Conservation (phyloP, 2,797 vertebrate species). For the Mus spretus region DNA sequence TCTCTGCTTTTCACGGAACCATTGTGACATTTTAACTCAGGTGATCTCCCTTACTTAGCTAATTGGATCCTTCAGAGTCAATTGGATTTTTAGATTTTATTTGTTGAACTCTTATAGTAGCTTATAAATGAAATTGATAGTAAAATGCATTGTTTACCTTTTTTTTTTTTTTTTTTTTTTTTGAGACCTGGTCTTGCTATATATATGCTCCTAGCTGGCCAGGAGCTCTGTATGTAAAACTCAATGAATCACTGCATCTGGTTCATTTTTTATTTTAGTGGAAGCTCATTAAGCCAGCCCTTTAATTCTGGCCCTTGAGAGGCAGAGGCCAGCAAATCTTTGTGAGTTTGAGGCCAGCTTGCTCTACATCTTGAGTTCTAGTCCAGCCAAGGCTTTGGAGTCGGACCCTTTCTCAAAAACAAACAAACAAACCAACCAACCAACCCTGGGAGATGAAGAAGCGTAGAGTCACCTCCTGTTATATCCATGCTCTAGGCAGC, state of each 20-base stretch:
- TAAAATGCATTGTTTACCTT: not conserved
- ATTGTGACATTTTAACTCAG: slow-evolving; percentile 47
- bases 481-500: not conserved
- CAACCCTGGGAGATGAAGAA: slow-evolving; percentile 5
- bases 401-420: not conserved
- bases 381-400: not conserved
- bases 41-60: not conserved
- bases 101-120: slow-evolving; percentile 1
- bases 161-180: not conserved
- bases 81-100: slow-evolving; percentile 40
- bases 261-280: not conserved
- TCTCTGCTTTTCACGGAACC: not conserved
- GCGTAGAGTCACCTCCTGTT: not conserved
- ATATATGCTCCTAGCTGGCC: not conserved
- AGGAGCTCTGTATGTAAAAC: not conserved
- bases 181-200: not conserved
- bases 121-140: not conserved
- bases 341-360: not conserved
- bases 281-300: slow-evolving; percentile 5
- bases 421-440: not conserved
- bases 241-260: not conserved
- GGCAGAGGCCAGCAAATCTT: too few species aligned
- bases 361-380: not conserved
- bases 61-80: not conserved
- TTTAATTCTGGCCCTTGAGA: not conserved